A percentile compares a stretch with the other conserved stretches of the same genome.
These are phyloP conservation scores for Chrysochloris asiatica DNA, from an alignment of 2,113 vertebrate genomes.

Conservation along the genomic window DNA sequence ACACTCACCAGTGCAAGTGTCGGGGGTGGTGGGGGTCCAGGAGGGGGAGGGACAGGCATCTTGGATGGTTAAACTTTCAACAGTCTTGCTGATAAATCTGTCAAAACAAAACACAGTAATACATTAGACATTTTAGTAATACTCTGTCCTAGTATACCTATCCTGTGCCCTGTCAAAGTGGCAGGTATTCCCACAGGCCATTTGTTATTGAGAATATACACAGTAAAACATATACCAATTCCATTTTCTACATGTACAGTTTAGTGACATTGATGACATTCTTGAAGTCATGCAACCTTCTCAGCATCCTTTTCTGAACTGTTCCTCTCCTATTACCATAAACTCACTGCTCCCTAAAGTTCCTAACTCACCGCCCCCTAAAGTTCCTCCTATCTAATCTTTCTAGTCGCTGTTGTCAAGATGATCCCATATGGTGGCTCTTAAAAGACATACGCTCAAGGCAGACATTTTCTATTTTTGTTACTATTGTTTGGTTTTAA, in stretches of 20 bases:
- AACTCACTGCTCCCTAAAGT: too few species aligned
- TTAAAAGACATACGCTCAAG: too few species aligned
- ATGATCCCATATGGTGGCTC: background rate
- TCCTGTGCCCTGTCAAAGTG: background rate
- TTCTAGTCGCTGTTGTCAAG: background rate
- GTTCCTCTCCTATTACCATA: too few species aligned
- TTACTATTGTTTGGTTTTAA: background rate
- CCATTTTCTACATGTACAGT: background rate
- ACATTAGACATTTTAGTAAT: background rate
- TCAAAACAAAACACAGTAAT: background rate
- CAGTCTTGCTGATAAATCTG: slow-evolving; percentile 80
- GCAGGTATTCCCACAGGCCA: background rate
- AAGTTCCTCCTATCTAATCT: background rate
- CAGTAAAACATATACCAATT: background rate
- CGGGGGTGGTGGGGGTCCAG: slow-evolving; percentile 91
- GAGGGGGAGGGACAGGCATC: slow-evolving; percentile 95
- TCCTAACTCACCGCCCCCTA: background rate
- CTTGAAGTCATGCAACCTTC: background rate
- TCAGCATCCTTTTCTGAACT: background rate
- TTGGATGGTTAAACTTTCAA: slow-evolving; percentile 80
- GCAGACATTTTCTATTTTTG: too few species aligned
- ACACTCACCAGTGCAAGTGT: slow-evolving; percentile 89
- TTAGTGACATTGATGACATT: background rate
- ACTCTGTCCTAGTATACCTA: background rate
- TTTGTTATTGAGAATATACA: background rate